Evolutionary conservation across 2,113 vertebrate genomes (phyloP), one percentile per base, ranked within the genome.

Genomic region (Mugil cephalus): DNA sequence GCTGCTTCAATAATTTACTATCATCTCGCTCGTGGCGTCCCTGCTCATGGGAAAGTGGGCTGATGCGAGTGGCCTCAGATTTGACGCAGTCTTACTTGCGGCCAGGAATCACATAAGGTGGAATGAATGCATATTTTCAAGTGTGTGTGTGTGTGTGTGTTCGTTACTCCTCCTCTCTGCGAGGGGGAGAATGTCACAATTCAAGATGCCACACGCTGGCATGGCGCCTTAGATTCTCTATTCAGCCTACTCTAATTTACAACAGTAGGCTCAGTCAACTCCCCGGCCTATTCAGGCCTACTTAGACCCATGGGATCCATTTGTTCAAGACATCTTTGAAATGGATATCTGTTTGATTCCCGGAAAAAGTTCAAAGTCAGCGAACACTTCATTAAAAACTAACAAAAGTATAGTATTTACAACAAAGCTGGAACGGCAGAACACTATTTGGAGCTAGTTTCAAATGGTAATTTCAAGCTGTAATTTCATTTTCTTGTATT

Each of bases 171-270:
- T 63, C 69, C 17, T 82, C 55, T 71, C 47, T 59, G 18, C n/a
- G 38, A 47, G 19, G 39, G 19, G 17, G 30, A 59, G 65, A 80
- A 80, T 67, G 85, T 78, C 70, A 79, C 62, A 84, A 30, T 74
- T 82, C 17, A 74, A 87, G 87, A 83, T 11, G 61, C 85, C 80
- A 56, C 59, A 69, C 7, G n/a, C 74, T 88, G 85, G 85, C 74
- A 70, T 4, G 11, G 45, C 30, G 83, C 79, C 81, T n/a, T 13
- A 52, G 52, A 85, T 78, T 83, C 74, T 85, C 60, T 13, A 78
- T 85, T 85, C 79, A 87, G 48, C 79, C 74, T 48, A 69, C 66
- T 79, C 59, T 38, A 35, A 55, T 71, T 52, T 59, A 81, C 55
- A 82, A 74, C 69, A 84, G 69, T 36, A 36, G 45, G 18, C 62